A percentile compares a stretch with the other conserved stretches of the same genome.
phyloP scores from a whole-genome alignment of 53 echinoderm and acorn worm species.

The Zoroaster sp. region DNA sequence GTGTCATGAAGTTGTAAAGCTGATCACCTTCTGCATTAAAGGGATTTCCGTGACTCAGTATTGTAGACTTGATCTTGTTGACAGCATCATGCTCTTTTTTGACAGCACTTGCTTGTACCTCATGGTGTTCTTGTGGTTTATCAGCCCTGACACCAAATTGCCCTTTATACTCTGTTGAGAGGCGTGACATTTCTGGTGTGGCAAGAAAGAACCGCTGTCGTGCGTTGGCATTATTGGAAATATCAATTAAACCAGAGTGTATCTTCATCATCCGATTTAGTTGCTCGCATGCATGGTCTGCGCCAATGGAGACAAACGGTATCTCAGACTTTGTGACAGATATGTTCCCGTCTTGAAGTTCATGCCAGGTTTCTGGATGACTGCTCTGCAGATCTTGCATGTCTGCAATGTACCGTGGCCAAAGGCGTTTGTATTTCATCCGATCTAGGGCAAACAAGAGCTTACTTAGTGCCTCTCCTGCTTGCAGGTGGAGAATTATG shows the following conservation, averaged over 20 bases:
- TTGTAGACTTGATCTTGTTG: conserved; percentile 54
- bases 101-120: too few relatives aligned
- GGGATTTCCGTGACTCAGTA: conserved; percentile 61
- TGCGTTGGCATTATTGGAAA: conserved; percentile 57
- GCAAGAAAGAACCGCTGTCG: conserved; percentile 54
- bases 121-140: too few relatives aligned
- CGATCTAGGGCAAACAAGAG: conserved; percentile 57
- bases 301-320: conserved; percentile 61
- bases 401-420: conserved; percentile 68
- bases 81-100: too few relatives aligned
- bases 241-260: conserved; percentile 54
- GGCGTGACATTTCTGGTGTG: conserved; percentile 49
- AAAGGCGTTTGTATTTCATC: conserved; percentile 65
- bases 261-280: conserved; percentile 60
- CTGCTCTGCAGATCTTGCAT: conserved; percentile 42
- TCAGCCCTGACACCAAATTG: conserved; percentile 19
- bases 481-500: conserved; percentile 54
- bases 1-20: conserved; percentile 31
- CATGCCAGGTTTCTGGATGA: conserved; percentile 23
- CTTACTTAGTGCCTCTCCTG: too few relatives aligned
- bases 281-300: conserved; percentile 56
- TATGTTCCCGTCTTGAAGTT: conserved; percentile 52
- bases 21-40: conserved; percentile 34
- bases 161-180: conserved; percentile 47
- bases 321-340: conserved; percentile 62